These are phyloP conservation scores for Ryuthela nishihirai DNA, from an alignment of 2,888 invertebrate genomes.

Conservation along the genomic window DNA sequence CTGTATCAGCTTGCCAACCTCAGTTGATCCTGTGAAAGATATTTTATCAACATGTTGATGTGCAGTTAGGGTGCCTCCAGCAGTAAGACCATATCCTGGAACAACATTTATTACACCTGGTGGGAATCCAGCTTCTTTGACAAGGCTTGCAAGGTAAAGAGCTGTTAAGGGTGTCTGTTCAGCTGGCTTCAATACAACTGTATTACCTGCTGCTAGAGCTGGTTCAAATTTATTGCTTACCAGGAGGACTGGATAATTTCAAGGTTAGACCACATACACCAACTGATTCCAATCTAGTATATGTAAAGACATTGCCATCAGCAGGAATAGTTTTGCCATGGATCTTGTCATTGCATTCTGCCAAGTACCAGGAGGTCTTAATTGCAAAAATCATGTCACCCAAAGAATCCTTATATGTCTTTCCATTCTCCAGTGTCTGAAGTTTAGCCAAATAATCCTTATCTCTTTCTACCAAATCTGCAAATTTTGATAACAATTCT, in stretches of 20 bases:
- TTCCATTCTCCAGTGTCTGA: slow-evolving; percentile 93
- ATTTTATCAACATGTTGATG: slow-evolving; percentile 51
- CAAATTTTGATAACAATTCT: slow-evolving; percentile 56
- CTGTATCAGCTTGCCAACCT: slow-evolving; percentile 56
- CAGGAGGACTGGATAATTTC: slow-evolving; percentile 60
- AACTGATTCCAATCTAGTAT: slow-evolving; percentile 61
- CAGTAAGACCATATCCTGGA: slow-evolving; percentile 52
- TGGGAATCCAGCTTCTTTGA: slow-evolving; percentile 50
- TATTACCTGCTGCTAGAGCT: slow-evolving; percentile 51
- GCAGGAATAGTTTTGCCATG: slow-evolving; percentile 77
- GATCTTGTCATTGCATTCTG: slow-evolving; percentile 82
- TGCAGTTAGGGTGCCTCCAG: slow-evolving; percentile 51
- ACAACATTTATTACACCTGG: slow-evolving; percentile 50
- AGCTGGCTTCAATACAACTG: slow-evolving; percentile 51
- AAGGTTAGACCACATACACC: slow-evolving; percentile 60
- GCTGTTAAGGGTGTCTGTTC: slow-evolving; percentile 53
- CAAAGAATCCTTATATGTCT: slow-evolving; percentile 64
- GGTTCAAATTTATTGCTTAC: slow-evolving; percentile 57
- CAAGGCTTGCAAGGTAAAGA: slow-evolving; percentile 48
- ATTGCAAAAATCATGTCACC: slow-evolving; percentile 47
- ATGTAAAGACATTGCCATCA: slow-evolving; percentile 57
- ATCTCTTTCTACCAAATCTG: slow-evolving; percentile 58
- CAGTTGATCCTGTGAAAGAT: slow-evolving; percentile 52
- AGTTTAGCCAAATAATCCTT: slow-evolving; percentile 57
- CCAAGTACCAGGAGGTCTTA: slow-evolving; percentile 60